These are phyloP conservation scores for Notolabrus celidotus DNA, from an alignment of 2,797 vertebrate genomes.

Conservation along the genomic window DNA sequence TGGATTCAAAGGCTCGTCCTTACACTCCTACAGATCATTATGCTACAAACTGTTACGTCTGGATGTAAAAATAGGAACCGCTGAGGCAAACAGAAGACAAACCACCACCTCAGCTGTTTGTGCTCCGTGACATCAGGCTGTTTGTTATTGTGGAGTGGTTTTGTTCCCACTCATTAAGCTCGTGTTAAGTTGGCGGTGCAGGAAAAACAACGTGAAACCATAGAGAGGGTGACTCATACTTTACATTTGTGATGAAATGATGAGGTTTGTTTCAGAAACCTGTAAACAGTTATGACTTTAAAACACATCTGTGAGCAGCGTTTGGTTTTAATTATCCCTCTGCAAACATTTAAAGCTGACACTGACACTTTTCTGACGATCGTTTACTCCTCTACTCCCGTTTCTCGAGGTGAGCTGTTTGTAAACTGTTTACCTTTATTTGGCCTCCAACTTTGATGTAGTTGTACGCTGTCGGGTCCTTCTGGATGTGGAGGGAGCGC, in stretches of 20 bases:
- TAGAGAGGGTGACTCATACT: background rate
- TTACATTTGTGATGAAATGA: background rate
- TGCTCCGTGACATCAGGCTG: slow-evolving; percentile 76
- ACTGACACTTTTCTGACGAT: slow-evolving; percentile 1
- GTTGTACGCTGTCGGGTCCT: slow-evolving; percentile 89
- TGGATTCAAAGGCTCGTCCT: background rate
- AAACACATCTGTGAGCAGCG: slow-evolving; percentile 31
- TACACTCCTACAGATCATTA: slow-evolving; percentile 30
- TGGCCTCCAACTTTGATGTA: slow-evolving; percentile 92
- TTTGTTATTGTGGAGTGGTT: slow-evolving; percentile 71
- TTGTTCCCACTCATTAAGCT: slow-evolving; percentile 66
- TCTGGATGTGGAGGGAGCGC: slow-evolving; percentile 93
- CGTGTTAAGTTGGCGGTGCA: slow-evolving; percentile 28
- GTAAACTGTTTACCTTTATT: slow-evolving; percentile 87
- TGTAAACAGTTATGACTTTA: slow-evolving; percentile 8
- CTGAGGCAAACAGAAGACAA: slow-evolving; percentile 26
- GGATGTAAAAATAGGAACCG: slow-evolving; percentile 15
- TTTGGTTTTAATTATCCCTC: background rate
- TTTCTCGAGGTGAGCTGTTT: background rate
- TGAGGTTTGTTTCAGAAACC: background rate
- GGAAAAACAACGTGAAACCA: too few species aligned
- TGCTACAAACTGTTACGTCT: slow-evolving; percentile 17
- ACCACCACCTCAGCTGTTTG: slow-evolving; percentile 52
- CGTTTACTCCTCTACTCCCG: background rate
- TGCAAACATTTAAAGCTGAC: slow-evolving; percentile 26